Evolutionary conservation across 2,888 invertebrate genomes (phyloP).

Genomic region (Volucella inanis): DNA sequence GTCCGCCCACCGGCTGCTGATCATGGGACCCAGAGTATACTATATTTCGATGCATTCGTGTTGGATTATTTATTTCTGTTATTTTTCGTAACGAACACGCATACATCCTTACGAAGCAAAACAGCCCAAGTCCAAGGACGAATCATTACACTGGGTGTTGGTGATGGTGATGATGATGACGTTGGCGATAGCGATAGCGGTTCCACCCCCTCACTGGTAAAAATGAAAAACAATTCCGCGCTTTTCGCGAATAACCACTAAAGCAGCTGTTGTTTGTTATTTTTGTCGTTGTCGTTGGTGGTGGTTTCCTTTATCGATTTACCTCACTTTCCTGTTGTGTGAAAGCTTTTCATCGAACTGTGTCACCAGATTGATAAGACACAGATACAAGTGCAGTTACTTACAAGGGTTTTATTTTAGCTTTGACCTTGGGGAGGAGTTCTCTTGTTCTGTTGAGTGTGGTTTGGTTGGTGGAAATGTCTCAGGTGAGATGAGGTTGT

Average conservation of each 20-base stretch:
- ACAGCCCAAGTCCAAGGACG: slow-evolving; percentile 6
- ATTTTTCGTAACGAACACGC: background rate
- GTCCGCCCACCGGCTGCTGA: slow-evolving; percentile 27
- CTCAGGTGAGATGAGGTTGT: slow-evolving; percentile 10
- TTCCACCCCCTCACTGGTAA: background rate
- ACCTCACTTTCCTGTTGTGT: background rate
- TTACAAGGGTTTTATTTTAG: slow-evolving; percentile 7
- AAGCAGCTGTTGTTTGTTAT: slow-evolving; percentile 21
- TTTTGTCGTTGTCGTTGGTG: background rate
- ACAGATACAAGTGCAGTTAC: background rate
- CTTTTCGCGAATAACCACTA: slow-evolving; percentile 5
- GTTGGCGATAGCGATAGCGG: no score
- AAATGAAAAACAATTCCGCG: background rate
- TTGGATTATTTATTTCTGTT: slow-evolving; percentile 6
- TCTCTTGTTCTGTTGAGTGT: background rate
- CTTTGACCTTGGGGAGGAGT: slow-evolving; percentile 18
- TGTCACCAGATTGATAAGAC: background rate
- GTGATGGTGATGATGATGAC: background rate
- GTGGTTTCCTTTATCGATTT: background rate
- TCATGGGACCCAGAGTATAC: slow-evolving; percentile 19
- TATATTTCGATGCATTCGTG: slow-evolving; percentile 10
- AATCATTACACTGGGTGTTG: background rate
- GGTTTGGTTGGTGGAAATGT: slow-evolving; percentile 12
- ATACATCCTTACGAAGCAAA: background rate
- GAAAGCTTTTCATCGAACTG: background rate